Evolutionary conservation across 2,113 vertebrate species (phyloP).

Genomic region (Alligator sinensis): DNA sequence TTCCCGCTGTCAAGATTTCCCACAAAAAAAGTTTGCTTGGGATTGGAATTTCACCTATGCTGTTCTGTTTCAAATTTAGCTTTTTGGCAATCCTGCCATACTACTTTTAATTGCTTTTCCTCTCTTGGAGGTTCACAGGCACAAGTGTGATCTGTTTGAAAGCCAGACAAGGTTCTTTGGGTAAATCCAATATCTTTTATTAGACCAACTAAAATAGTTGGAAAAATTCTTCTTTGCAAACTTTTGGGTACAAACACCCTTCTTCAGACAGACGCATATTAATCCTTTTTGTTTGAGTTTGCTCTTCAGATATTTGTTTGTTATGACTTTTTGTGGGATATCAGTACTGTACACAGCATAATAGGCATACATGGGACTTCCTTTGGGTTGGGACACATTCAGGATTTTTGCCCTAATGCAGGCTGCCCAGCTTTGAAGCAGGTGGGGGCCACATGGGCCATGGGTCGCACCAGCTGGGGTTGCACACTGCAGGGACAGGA

Average conservation of each 20-base stretch:
- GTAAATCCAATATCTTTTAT: no score
- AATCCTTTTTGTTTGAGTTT: neutral
- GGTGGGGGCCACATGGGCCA: no score
- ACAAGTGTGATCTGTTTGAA: neutral
- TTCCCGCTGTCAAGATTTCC: slow-evolving; percentile 11
- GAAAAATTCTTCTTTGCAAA: no score
- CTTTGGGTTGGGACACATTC: neutral
- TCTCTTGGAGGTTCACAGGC: neutral
- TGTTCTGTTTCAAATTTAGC: neutral
- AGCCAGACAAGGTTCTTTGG: no score
- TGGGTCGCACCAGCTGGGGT: no score
- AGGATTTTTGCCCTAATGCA: neutral
- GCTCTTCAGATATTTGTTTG: neutral
- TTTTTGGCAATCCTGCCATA: neutral
- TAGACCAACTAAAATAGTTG: no score
- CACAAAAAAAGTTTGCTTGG: neutral
- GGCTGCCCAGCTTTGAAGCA: neutral
- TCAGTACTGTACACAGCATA: neutral
- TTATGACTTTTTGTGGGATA: neutral
- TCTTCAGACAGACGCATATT: neutral
- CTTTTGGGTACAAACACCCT: neutral
- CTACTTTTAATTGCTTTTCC: neutral
- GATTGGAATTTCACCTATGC: neutral
- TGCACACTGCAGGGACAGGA: no score
- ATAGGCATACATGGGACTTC: neutral